A percentile compares a stretch with the other conserved stretches of the same genome.
These are phyloP conservation scores for Oreocharis arfaki DNA, from an alignment of 2,113 vertebrate genomes.

Conservation along the genomic window DNA sequence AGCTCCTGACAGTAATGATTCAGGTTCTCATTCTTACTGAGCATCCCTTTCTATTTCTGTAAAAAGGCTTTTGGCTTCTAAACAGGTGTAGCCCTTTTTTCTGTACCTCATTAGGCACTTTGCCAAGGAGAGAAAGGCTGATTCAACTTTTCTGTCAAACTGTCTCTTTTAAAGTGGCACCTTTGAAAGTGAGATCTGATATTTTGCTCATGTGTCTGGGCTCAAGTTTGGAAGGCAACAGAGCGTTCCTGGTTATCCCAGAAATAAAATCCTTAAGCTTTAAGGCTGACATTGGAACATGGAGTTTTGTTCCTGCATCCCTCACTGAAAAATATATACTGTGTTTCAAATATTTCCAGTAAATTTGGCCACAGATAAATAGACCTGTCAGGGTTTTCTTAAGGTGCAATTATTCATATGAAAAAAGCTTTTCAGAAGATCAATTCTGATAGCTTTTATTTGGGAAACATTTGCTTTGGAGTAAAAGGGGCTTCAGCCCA, in stretches of 20 bases:
- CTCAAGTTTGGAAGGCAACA: neutral
- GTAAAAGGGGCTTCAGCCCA: neutral
- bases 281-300: neutral
- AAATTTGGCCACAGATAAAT: neutral
- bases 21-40: conserved; percentile 25
- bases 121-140: conserved; percentile 33
- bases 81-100: conserved; percentile 35
- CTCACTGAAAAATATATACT: neutral
- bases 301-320: neutral
- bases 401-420: neutral
- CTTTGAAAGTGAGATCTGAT: neutral
- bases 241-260: neutral
- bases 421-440: neutral
- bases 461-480: neutral
- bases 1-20: conserved; percentile 30
- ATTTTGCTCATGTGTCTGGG: neutral
- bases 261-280: neutral
- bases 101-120: conserved; percentile 29
- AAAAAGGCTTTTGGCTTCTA: conserved; percentile 34
- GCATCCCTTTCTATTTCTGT: conserved; percentile 31
- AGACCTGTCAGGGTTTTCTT: neutral
- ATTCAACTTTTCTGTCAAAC: conserved; percentile 37
- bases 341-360: neutral
- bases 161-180: neutral
- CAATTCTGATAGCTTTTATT: neutral